Base-by-base conservation (phyloP, 2,113 vertebrate genomes). In the Alethe diademata region DNA sequence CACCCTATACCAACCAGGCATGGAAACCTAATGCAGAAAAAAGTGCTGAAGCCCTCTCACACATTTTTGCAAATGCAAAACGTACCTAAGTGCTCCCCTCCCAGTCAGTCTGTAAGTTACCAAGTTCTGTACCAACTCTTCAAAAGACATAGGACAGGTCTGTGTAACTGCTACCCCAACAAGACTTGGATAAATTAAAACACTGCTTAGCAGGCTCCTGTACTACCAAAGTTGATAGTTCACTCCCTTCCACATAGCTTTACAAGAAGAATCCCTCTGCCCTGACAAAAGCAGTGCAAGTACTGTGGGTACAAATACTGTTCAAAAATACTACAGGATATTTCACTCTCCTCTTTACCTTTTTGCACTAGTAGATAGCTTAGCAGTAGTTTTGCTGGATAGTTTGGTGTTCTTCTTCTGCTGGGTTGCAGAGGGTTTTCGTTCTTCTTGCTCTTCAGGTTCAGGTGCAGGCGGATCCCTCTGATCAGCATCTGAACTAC, bases 331-430 rank as follows among this genome's bases (percentile, higher is more conserved):
- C 8, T 20, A 54, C 51, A 67, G 78, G n/a, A 51, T 8, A 42
- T 42, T 40, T 62, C 36, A 51, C 14, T 19, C 24, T 29, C 43
- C 5, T 40, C 70, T 73, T 98, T 98, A 99, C 99, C 99, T 98
- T 98, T 99, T 99, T 97, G 99, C 99, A 97, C 99, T 99, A 97
- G 99, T 99, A 90, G 99, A 99, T 93, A 99, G 97, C 96, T 99
- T 99, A 92, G 98, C 98, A 94, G 98, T 99, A 96, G 98, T 99
- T 98, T 99, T 99, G 98, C 98, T 99, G 93, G 98, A 99, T 53
- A 99, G 96, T 98, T 99, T 99, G 97, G 98, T 98, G 95, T 98
- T 98, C 94, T 99, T 99, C 98, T 99, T 99, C 98, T 99, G 98
- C 96, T 98, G 98, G 24, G 98, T 98, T 51, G 98, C 98, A 95